phyloP scores from a whole-genome alignment of 1,140 invertebrate genomes.

The Drosophila nikananu region DNA sequence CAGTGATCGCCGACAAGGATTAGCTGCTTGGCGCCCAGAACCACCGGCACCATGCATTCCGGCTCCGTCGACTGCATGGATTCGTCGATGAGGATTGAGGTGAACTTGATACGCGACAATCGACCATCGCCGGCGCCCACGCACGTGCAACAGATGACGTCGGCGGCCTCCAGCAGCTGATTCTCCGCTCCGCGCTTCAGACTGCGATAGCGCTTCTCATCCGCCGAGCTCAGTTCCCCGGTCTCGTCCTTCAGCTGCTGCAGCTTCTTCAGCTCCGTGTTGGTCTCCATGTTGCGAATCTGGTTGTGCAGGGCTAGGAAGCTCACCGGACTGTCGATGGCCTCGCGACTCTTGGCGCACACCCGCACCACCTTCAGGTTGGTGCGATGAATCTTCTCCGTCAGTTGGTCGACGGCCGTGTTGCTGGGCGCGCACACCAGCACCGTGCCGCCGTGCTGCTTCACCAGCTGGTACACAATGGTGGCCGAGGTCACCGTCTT shows the following conservation, averaged over 20 bases:
- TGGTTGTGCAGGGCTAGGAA: constrained; percentile 99
- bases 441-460: constrained; percentile 97
- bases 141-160: constrained; percentile 99
- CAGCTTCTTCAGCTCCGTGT: constrained; percentile 96
- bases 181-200: constrained; percentile 97
- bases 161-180: constrained; percentile 96
- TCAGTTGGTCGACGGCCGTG: constrained; percentile 99
- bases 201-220: constrained; percentile 97
- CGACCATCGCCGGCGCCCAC: constrained; percentile 99
- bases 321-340: constrained; percentile 98
- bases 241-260: constrained; percentile 99
- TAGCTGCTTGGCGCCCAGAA: constrained; percentile 97
- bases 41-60: constrained; percentile 99
- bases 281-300: constrained; percentile 96
- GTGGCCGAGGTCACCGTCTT: constrained; percentile 99
- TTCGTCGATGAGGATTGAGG: constrained; percentile 99
- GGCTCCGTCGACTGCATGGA: constrained; percentile 98
- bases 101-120: constrained; percentile 96
- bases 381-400: constrained; percentile 99
- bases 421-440: constrained; percentile 99
- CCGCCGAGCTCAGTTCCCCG: constrained; percentile 96
- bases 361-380: constrained; percentile 98
- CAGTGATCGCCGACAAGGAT: constrained; percentile 99
- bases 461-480: constrained; percentile 99
- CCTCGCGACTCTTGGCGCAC: constrained; percentile 99